Evolutionary conservation across 2,113 vertebrate species (phyloP), one percentile per base, ranked within the genome.

Genomic region (Saccopteryx bilineata): DNA sequence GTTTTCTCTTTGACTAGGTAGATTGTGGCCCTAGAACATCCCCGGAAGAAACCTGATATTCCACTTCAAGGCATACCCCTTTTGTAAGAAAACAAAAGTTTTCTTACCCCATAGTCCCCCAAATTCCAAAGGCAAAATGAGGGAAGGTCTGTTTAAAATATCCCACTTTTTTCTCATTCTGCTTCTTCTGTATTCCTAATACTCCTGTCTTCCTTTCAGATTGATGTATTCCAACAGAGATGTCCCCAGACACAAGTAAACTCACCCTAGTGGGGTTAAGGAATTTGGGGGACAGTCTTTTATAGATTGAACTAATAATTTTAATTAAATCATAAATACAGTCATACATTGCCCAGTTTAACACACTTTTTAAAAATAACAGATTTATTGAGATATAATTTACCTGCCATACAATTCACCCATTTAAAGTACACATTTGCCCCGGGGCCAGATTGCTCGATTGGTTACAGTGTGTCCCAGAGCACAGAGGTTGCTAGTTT

Each of bases 1-100:
- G 5, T 95, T 84, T 95, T 96, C 92, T 80, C 52, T 80, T 94
- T 81, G 61, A 88, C 52, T 82, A 74, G 50, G 76, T 85, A 87
- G 68, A 68, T 75, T 88, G 91, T 78, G 83, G 90, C 28, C 60
- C 58, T 60, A 48, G 23, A n/a, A 95, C 63, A 69, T 60, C 54
- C 48, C 7, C 18, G 56, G 74, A 46, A 96, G 92, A 92, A 90
- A 96, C 61, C 75, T 91, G 80, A 93, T 91, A 78, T 11, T 72
- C 68, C 24, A n/a, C 54, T 74, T 93, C 17, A 86, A 93, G 75
- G 61, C 83, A 78, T 89, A 94, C 18, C 81, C 81, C 31, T n/a
- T n/a, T n/a, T n/a, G n/a, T n/a, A n/a, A n/a, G n/a, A n/a, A 26
- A n/a, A 65, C 71, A 71, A 93, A 95, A 96, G 72, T 71, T 60